Percentiles rank a stretch among this genome's conserved stretches.
These are phyloP conservation scores for Seriola quinqueradiata DNA, from an alignment of 2,113 vertebrate genomes.

Conservation along the genomic window DNA sequence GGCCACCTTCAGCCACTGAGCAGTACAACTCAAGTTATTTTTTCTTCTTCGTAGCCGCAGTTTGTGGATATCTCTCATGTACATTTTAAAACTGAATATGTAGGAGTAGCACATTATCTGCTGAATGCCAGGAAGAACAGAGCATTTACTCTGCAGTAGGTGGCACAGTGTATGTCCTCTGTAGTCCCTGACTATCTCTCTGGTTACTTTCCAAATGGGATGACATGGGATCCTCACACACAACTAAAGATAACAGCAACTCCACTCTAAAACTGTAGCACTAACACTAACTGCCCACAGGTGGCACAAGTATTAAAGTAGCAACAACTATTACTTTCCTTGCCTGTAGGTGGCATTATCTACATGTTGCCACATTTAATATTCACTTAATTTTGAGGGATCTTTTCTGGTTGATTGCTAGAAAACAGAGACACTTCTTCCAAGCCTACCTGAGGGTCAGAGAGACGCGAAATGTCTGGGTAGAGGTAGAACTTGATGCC, in stretches of 20 bases:
- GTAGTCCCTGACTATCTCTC: too few species aligned
- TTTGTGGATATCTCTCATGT: neutral
- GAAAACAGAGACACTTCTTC: neutral
- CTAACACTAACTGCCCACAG: neutral
- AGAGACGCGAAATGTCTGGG: constrained; percentile 95
- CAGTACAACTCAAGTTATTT: neutral
- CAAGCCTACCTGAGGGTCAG: constrained; percentile 94
- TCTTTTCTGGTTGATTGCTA: neutral
- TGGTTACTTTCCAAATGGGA: neutral
- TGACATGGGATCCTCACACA: too few species aligned
- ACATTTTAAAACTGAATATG: neutral
- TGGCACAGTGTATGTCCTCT: neutral
- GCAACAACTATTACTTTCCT: neutral
- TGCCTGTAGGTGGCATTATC: neutral
- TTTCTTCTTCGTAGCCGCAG: neutral
- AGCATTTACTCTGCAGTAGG: neutral
- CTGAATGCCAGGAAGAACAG: too few species aligned
- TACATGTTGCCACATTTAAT: neutral
- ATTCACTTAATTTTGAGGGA: neutral
- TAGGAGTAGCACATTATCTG: neutral
- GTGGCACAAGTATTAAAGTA: neutral
- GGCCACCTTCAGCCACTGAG: neutral
- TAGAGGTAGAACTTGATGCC: constrained; percentile 99
- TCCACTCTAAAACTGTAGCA: neutral
- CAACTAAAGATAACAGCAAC: too few species aligned